These are phyloP conservation scores for Podarcis cretensis DNA, from an alignment of 2,113 vertebrate genomes.

Conservation along the genomic window DNA sequence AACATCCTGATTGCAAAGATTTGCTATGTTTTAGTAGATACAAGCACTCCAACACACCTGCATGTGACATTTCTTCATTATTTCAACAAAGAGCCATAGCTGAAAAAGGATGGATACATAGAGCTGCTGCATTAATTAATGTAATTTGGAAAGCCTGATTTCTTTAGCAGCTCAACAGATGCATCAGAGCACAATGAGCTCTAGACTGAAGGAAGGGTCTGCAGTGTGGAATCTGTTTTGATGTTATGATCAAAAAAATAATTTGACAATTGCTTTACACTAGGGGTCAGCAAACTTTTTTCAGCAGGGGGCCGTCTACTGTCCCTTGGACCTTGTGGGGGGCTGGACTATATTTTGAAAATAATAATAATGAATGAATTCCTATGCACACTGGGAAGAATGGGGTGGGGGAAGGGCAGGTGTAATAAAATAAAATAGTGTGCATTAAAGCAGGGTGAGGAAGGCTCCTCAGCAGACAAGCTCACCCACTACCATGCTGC, in stretches of 20 bases:
- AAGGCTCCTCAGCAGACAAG: no score
- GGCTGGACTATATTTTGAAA: no score
- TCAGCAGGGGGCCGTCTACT: no score
- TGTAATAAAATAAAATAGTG: no score
- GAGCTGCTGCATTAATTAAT: neutral
- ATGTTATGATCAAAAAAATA: neutral
- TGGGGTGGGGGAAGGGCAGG: no score
- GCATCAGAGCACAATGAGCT: neutral
- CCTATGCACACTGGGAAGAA: no score
- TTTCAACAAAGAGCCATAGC: neutral
- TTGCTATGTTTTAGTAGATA: neutral
- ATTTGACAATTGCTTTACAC: neutral
- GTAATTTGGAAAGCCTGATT: neutral
- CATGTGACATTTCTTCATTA: neutral
- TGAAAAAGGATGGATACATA: neutral
- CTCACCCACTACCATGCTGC: no score
- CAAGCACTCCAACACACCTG: neutral
- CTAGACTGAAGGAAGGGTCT: neutral
- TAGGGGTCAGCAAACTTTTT: no score
- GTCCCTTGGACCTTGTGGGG: no score
- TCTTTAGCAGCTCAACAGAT: neutral
- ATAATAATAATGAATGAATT: no score
- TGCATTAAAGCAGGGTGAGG: no score
- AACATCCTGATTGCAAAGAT: neutral
- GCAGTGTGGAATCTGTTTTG: neutral